phyloP scores from a whole-genome alignment of 2,113 vertebrate genomes.

The Scytalopus superciliaris region DNA sequence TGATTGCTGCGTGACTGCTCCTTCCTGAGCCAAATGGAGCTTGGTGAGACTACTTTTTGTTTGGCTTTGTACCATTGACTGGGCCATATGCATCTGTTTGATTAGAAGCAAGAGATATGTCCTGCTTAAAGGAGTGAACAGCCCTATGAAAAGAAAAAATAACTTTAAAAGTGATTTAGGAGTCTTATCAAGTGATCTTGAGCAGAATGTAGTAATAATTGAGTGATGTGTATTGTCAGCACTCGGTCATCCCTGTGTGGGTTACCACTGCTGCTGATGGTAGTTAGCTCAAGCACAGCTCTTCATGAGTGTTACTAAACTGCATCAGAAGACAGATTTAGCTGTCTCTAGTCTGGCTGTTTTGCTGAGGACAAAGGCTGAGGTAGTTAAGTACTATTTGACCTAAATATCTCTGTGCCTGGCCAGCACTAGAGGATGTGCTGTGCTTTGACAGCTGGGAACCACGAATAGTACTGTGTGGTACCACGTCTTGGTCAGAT shows the following conservation, averaged over 20 bases:
- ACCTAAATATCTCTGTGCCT: background rate
- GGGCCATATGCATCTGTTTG: background rate
- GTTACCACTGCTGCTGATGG: fast-evolving
- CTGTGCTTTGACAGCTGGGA: background rate
- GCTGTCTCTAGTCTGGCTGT: background rate
- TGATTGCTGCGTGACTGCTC: background rate
- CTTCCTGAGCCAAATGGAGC: background rate
- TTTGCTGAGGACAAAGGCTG: background rate
- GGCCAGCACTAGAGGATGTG: background rate
- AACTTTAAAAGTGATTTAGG: background rate
- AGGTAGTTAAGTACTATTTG: background rate
- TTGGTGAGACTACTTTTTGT: background rate
- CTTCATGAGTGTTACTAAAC: background rate
- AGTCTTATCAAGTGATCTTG: background rate
- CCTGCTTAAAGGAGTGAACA: background rate
- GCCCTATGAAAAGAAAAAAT: background rate
- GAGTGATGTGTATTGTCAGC: background rate
- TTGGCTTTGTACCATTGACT: background rate
- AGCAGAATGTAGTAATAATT: background rate
- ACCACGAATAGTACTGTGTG: fast-evolving
- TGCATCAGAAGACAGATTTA: background rate
- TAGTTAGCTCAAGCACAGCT: background rate
- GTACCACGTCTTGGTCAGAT: background rate
- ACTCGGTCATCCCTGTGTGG: background rate
- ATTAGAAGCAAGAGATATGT: background rate